Conservation (phyloP, 2,797 vertebrate species). For the Delichon dasypus region DNA sequence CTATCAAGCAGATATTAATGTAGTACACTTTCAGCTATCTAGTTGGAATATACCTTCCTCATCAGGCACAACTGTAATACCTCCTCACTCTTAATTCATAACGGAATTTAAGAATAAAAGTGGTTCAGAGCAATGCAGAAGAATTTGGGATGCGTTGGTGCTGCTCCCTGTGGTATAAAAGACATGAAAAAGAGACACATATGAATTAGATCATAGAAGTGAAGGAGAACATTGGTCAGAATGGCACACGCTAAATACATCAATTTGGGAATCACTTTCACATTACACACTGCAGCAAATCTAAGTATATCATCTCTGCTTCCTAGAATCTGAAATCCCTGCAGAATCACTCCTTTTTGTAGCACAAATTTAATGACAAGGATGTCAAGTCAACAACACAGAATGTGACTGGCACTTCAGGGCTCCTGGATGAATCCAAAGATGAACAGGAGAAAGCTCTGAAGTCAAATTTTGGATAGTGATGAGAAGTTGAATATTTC, state of each 20-base stretch:
- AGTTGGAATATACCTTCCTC: background rate
- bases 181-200: background rate
- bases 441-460: background rate
- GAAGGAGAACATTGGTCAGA: background rate
- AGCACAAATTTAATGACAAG: background rate
- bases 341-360: background rate
- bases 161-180: background rate
- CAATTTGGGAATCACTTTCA: background rate
- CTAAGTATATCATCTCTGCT: background rate
- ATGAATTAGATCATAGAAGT: background rate
- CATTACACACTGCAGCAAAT: background rate
- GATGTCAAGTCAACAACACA: background rate
- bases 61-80: background rate
- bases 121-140: background rate
- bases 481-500: constrained; percentile 51
- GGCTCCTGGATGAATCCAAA: background rate
- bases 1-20: background rate
- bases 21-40: background rate
- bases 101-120: background rate
- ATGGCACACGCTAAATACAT: background rate
- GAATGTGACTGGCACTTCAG: background rate
- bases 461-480: constrained; percentile 8
- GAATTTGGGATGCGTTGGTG: background rate
- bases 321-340: background rate
- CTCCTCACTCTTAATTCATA: background rate